Percentiles rank a stretch among this genome's conserved stretches.
phyloP scores from a whole-genome alignment of 2,113 vertebrate species.

The Oncorhynchus clarkii region DNA sequence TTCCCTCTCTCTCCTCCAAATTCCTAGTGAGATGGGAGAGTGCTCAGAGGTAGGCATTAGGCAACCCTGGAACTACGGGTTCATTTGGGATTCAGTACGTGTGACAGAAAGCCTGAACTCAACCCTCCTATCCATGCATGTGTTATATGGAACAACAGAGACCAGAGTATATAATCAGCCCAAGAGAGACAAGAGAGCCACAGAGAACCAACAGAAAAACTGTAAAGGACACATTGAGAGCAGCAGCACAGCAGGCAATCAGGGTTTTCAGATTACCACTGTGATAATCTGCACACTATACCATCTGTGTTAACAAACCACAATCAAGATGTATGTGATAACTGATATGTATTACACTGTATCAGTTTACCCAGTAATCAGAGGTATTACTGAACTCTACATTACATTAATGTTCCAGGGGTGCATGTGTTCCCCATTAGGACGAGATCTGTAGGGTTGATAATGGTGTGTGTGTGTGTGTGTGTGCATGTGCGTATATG shows the following conservation, averaged over 20 bases:
- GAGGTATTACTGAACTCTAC: conserved; percentile 27
- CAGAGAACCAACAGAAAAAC: background rate
- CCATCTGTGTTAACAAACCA: background rate
- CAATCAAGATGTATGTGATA: background rate
- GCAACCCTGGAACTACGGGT: too few relatives aligned
- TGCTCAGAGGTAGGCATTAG: too few relatives aligned
- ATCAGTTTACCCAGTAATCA: conserved; percentile 21
- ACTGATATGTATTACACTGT: background rate
- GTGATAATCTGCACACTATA: background rate
- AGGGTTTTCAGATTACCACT: background rate
- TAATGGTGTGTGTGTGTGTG: background rate
- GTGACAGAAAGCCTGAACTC: too few relatives aligned
- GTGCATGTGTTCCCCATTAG: conserved; percentile 22
- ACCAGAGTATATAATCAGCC: conserved; percentile 7
- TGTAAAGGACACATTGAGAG: background rate
- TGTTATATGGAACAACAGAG: too few relatives aligned
- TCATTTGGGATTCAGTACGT: too few relatives aligned
- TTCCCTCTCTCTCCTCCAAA: background rate
- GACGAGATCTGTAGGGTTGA: conserved; percentile 20
- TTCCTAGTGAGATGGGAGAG: too few relatives aligned
- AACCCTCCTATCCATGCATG: background rate
- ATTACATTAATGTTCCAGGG: conserved; percentile 20
- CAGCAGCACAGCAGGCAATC: background rate
- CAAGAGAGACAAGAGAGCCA: background rate
- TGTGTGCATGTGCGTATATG: background rate